phyloP scores from a whole-genome alignment of 2,797 vertebrate genomes.

The Erethizon dorsatum region DNA sequence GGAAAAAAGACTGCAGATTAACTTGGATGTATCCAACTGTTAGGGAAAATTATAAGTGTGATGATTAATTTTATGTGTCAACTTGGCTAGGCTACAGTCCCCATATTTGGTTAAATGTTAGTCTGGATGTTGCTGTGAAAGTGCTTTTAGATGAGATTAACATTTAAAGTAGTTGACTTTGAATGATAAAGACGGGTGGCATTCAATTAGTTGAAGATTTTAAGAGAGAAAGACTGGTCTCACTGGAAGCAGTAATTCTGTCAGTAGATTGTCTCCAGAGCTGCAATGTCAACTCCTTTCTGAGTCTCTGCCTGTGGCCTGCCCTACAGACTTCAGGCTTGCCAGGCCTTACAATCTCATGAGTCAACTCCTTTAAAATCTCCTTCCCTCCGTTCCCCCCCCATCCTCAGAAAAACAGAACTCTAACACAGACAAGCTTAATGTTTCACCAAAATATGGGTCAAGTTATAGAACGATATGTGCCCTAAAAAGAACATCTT shows the following conservation, averaged over 20 bases:
- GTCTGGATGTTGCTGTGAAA: neutral
- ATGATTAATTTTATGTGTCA: conserved; percentile 47
- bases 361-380: neutral
- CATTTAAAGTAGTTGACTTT: neutral
- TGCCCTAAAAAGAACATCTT: conserved; percentile 24
- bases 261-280: neutral
- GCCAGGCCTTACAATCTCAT: neutral
- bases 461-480: neutral
- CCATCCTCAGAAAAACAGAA: neutral
- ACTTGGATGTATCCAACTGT: neutral
- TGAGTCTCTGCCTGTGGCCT: neutral
- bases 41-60: neutral
- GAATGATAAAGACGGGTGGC: neutral
- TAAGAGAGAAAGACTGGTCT: neutral
- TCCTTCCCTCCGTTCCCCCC: neutral
- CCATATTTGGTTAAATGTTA: conserved; percentile 1
- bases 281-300: neutral
- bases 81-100: neutral
- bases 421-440: neutral
- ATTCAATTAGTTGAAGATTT: neutral
- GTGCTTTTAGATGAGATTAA: neutral
- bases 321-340: neutral
- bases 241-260: neutral
- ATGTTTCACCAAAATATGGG: conserved; percentile 1
- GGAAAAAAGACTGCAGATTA: neutral